Evolutionary conservation across 2,797 vertebrate species (phyloP), one percentile per base, ranked within the genome.

Genomic region (Babyrousa celebensis): DNA sequence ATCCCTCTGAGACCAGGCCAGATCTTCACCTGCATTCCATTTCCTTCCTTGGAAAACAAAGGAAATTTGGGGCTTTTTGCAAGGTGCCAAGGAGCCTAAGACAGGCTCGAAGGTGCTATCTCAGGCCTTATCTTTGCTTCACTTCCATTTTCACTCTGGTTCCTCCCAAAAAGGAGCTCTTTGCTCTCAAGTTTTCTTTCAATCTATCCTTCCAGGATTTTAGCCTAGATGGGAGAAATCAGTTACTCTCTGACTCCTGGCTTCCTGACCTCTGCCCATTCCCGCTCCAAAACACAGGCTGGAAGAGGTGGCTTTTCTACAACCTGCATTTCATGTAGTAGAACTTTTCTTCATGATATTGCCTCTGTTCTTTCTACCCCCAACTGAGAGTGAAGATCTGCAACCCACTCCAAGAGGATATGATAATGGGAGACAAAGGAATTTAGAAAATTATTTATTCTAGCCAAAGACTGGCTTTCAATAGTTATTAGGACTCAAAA

Each of bases 361-460:
- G 32, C 6, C 32, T 72, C 52, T 67, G 36, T 74, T 48, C 29
- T 40, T 9, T 79, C 63, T 43, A 29, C 1, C 36, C 23, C 11
- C 56, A 23, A 17, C 5, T 48, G 58, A 96, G 63, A 84, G 48
- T 48, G 16, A 71, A 92, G 29, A 63, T 82, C 54, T 96, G 32
- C 15, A 60, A 62, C 48, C 15, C 74, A 67, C 23, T 80, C 68
- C 54, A 87, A 77, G 6, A 71, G 10, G 36, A 36, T 36, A 36
- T 36, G 36, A 36, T 36, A 36, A 36, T 77, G 58, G 36, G 7
- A 60, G 60, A 60, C 25, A 74, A 25, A 67, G 58, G 15, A 93
- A 93, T 58, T 80, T 40, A 52, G 58, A 79, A 65, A 86, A 86
- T 72, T 58, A 85, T 43, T 87, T 77, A 70, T 67, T 93, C 36